These are phyloP conservation scores for Acinonyx jubatus DNA, from an alignment of 2,113 vertebrate species.

Conservation along the genomic window DNA sequence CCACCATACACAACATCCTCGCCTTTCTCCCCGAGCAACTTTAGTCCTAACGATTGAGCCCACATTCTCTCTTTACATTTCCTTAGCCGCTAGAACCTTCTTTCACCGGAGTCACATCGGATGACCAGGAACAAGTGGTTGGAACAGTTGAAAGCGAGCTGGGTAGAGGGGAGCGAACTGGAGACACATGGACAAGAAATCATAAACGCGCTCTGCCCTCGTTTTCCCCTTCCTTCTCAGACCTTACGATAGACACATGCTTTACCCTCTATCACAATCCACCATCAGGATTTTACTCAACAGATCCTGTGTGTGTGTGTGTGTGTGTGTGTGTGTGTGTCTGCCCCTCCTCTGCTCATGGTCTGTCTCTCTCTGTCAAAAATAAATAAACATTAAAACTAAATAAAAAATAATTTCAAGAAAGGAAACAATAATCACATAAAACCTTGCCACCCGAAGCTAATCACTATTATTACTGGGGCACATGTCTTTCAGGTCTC, in stretches of 20 bases:
- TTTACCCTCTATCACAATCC: background rate
- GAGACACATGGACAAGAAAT: background rate
- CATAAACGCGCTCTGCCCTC: background rate
- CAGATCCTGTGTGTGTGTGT: no score
- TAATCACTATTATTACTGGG: background rate
- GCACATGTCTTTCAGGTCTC: background rate
- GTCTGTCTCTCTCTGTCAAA: no score
- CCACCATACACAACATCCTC: background rate
- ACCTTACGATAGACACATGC: background rate
- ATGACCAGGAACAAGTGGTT: background rate
- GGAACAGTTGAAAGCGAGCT: background rate
- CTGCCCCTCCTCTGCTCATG: no score
- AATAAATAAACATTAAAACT: no score
- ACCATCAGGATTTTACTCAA: background rate
- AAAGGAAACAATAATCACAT: background rate
- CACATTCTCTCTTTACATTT: background rate
- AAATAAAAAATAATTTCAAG: background rate
- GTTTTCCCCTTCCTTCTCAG: background rate
- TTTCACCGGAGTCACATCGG: background rate
- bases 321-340: no score
- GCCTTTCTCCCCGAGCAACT: background rate
- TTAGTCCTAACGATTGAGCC: background rate
- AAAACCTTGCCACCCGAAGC: background rate
- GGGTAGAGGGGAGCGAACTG: rapidly evolving
- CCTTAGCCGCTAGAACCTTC: background rate